Base-by-base conservation (phyloP, 2,797 vertebrate genomes). In the Perdix hodgsoniae region DNA sequence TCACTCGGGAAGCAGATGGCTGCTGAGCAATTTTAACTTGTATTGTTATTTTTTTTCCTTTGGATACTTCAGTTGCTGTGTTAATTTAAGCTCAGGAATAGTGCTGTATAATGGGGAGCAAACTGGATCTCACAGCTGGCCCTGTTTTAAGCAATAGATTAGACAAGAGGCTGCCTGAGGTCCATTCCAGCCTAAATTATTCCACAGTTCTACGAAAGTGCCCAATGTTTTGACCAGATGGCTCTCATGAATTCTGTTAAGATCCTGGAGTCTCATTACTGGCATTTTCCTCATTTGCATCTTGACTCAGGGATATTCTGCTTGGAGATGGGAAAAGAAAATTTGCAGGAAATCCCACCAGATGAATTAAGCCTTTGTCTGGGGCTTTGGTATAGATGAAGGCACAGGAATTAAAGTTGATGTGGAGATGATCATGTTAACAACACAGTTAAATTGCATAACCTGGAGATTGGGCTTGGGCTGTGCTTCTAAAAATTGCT, bases 401-500 rank as follows among this genome's bases (percentile, higher is more conserved):
- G 31, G 67, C 17, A 8, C 22, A 44, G 60, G 52, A 64, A 44
- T 71, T 40, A n/a, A 69, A 83, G 72, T 61, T 18, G 31, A 75
- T 69, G 40, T 18, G 22, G 27, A 81, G 59, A 78, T 42, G 89
- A 59, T 49, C 42, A 40, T 1, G 1, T 83, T 66, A 57, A 52
- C 85, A 88, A 54, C 64, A 49, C 40, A 19, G 2, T 37, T 31
- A 23, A 49, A 45, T 67, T 93, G 74, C 2, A 0, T 83, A 82
- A 85, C 14, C 45, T 74, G 78, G 56, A 75, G 67, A 92, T 76
- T 1, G 6, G 37, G 59, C 67, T 88, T 81, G 78, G 81, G 71
- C 74, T 94, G 56, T 83, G 61, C 78, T 92, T 91, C 61, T 37
- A 86, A 15, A 86, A 93, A 70, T 75, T 4, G 61, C 81, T 89